Conservation (phyloP, 2,888 invertebrate genomes). For the Chrysolina oricalcia region DNA sequence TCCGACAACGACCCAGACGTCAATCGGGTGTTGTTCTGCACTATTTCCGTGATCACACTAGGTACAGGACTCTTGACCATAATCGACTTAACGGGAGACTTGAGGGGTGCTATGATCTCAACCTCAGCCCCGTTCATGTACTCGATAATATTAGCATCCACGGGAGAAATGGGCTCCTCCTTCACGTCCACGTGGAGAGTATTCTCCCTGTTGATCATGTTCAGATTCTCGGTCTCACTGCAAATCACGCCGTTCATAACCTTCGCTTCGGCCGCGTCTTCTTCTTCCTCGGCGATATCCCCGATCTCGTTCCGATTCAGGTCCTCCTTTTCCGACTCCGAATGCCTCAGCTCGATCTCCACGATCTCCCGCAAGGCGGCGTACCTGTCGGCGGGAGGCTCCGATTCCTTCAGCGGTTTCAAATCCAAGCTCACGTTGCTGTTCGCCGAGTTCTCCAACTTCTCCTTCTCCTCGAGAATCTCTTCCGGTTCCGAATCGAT, state of each 20-base stretch:
- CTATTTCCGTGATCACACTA: conserved; percentile 66
- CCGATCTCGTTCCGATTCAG: conserved; percentile 72
- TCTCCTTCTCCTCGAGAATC: conserved; percentile 59
- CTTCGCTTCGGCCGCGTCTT: conserved; percentile 50
- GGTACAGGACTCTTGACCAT: conserved; percentile 71
- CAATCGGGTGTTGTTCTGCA: conserved; percentile 67
- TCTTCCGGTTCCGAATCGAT: conserved; percentile 68
- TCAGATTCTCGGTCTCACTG: conserved; percentile 55
- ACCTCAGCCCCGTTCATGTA: conserved; percentile 41
- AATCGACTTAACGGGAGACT: conserved; percentile 58
- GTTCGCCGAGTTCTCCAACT: conserved; percentile 46
- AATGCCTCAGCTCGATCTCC: conserved; percentile 72
- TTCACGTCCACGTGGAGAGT: conserved; percentile 42
- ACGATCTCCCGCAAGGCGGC: conserved; percentile 87
- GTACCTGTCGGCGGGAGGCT: conserved; percentile 70
- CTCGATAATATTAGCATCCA: conserved; percentile 52
- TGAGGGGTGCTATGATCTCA: conserved; percentile 52
- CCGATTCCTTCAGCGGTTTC: conserved; percentile 44
- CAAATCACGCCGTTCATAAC: conserved; percentile 50
- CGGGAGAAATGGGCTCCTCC: conserved; percentile 52
- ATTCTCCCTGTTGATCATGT: conserved; percentile 51
- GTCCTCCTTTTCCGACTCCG: conserved; percentile 71
- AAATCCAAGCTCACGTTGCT: conserved; percentile 55
- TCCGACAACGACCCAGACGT: conserved; percentile 79
- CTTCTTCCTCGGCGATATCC: conserved; percentile 65